These are phyloP conservation scores for Dicrurus megarhynchus DNA, from an alignment of 2,113 vertebrate species.

Conservation along the genomic window DNA sequence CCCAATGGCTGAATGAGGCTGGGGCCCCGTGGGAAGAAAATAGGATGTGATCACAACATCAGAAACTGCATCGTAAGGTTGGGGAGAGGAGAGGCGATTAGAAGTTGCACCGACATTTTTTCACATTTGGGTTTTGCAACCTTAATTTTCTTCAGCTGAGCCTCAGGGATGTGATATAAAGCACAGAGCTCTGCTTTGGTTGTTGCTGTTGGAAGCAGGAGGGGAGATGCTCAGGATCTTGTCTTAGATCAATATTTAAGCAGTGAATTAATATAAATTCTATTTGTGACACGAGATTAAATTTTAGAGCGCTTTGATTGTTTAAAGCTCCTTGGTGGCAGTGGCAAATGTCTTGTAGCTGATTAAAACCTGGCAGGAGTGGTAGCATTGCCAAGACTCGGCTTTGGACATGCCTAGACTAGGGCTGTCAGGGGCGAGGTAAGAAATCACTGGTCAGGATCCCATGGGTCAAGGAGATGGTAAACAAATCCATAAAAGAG, in stretches of 20 bases:
- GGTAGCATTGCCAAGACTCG: not conserved
- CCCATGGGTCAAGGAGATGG: not conserved
- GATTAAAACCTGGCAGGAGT: not conserved
- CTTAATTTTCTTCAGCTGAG: not conserved
- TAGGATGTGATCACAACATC: not conserved
- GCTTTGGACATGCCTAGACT: not conserved
- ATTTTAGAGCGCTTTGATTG: conserved; percentile 14
- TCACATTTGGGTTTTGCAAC: not conserved
- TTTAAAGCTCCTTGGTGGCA: conserved; percentile 38
- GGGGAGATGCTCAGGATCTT: not conserved
- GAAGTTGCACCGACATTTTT: not conserved
- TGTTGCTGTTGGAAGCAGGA: not conserved
- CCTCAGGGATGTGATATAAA: not conserved
- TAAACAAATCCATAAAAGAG: not conserved
- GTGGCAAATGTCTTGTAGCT: conserved; percentile 5
- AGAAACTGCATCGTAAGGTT: not conserved
- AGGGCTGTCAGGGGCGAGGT: not conserved
- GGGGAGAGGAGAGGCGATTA: not conserved
- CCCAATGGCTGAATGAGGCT: not conserved
- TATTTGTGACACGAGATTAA: conserved; percentile 24
- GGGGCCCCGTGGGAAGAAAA: not conserved
- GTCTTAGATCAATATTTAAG: not conserved
- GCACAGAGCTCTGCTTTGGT: not conserved
- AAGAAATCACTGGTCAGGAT: not conserved
- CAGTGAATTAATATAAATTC: not conserved